Conservation (phyloP, 2,888 invertebrate genomes). For the Erebia palarica region DNA sequence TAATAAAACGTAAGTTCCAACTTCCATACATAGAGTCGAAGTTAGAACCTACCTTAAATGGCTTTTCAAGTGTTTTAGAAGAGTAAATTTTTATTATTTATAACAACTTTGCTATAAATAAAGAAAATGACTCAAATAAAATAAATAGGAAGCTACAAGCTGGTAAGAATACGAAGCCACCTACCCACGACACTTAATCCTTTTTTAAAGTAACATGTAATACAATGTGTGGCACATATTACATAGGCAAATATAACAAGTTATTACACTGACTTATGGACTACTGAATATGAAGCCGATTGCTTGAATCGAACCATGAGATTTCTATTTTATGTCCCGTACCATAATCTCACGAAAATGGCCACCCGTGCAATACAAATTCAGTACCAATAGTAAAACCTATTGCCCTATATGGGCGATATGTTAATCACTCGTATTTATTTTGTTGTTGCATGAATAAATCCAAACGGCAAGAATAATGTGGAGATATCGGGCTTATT, state of each 20-base stretch:
- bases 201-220: too few relatives aligned
- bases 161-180: background rate
- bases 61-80: too few relatives aligned
- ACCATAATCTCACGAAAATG: background rate
- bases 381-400: slow-evolving; percentile 33
- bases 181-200: too few relatives aligned
- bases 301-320: background rate
- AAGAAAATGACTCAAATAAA: too few relatives aligned
- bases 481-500: slow-evolving; percentile 28
- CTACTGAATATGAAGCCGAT: too few relatives aligned
- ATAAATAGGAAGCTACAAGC: too few relatives aligned
- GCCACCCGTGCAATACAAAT: slow-evolving; percentile 25
- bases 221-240: too few relatives aligned
- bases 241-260: too few relatives aligned
- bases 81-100: too few relatives aligned
- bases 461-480: slow-evolving; percentile 33
- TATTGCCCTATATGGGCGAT: slow-evolving; percentile 36
- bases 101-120: too few relatives aligned
- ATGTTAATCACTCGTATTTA: slow-evolving; percentile 39
- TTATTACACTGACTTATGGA: too few relatives aligned
- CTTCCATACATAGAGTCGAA: background rate
- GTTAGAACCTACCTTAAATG: too few relatives aligned
- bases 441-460: slow-evolving; percentile 39
- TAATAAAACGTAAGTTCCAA: background rate
- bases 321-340: background rate